These are phyloP conservation scores for Periplaneta americana DNA, from an alignment of 1,140 invertebrate genomes.

Conservation along the genomic window DNA sequence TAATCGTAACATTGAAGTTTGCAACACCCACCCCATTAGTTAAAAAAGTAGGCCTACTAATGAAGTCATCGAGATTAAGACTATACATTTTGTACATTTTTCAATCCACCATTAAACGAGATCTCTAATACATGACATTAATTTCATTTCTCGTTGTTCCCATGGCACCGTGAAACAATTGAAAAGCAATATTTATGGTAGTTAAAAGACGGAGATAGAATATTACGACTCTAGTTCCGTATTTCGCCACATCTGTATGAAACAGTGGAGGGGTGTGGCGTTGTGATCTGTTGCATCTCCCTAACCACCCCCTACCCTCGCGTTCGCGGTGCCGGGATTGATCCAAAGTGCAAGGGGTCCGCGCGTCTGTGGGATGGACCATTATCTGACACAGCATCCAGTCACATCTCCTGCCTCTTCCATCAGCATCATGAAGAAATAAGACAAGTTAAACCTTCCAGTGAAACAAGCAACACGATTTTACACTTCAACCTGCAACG, in stretches of 20 bases:
- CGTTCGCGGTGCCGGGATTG: background rate
- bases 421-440: too few relatives aligned
- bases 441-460: background rate
- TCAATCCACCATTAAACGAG: too few relatives aligned
- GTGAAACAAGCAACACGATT: background rate
- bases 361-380: background rate
- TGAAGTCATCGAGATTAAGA: too few relatives aligned
- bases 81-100: too few relatives aligned
- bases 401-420: too few relatives aligned
- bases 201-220: background rate
- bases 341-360: background rate
- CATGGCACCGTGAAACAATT: background rate
- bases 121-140: too few relatives aligned
- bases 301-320: background rate
- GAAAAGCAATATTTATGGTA: background rate
- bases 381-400: background rate
- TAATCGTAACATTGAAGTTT: too few relatives aligned
- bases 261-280: background rate
- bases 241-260: background rate
- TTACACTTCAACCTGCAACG: background rate
- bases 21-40: too few relatives aligned
- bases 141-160: background rate
- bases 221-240: background rate
- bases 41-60: too few relatives aligned
- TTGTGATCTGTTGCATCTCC: background rate